These are phyloP conservation scores for Parapristionchus giblindavisi DNA, from an alignment of 2,888 invertebrate species.

Conservation along the genomic window DNA sequence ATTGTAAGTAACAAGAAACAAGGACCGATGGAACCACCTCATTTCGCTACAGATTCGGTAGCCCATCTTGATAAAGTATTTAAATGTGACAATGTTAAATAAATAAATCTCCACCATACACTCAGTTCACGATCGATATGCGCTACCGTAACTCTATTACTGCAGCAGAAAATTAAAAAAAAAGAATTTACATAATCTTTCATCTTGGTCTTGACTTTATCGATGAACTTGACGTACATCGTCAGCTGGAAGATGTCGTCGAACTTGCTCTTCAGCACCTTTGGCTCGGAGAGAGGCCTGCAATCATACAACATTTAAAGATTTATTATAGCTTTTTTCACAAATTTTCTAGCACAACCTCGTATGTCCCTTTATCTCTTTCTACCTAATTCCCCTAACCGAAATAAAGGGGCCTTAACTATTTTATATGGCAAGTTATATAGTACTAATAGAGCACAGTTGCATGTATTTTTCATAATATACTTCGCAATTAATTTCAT, in stretches of 20 bases:
- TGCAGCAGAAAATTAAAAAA: neutral
- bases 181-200: slow-evolving; percentile 48
- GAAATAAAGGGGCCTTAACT: no score
- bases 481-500: no score
- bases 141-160: neutral
- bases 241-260: slow-evolving; percentile 95
- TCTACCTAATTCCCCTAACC: no score
- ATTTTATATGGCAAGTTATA: no score
- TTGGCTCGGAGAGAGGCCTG: slow-evolving; percentile 90
- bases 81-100: neutral
- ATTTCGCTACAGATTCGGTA: no score
- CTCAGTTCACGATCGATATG: neutral
- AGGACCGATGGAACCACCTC: no score
- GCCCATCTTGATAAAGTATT: no score
- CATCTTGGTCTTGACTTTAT: slow-evolving; percentile 76
- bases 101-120: neutral
- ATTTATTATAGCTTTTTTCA: neutral
- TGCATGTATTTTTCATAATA: no score
- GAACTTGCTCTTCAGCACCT: slow-evolving; percentile 91
- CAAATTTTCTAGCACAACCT: neutral
- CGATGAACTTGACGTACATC: slow-evolving; percentile 83
- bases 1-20: no score
- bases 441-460: no score
- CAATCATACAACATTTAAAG: no score
- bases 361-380: neutral